Conservation (phyloP, 2,113 vertebrate species). For the Clarias magur region DNA sequence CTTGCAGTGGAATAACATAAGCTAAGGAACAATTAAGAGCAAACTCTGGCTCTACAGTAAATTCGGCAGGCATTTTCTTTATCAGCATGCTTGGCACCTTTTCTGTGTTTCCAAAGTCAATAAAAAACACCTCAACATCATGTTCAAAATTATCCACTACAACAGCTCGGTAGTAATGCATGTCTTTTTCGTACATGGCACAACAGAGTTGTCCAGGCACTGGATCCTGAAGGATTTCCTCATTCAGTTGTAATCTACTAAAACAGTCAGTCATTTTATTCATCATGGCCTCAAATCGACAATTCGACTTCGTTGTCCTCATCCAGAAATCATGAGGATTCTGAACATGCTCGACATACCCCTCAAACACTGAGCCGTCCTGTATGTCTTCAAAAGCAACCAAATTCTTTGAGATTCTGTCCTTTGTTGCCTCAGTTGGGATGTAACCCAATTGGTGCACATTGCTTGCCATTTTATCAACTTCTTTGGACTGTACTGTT, state of each 20-base stretch:
- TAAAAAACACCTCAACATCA: constrained; percentile 78
- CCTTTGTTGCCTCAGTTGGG: constrained; percentile 47
- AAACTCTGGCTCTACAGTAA: constrained; percentile 76
- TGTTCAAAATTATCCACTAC: constrained; percentile 70
- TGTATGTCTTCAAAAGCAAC: constrained; percentile 69
- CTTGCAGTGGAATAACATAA: constrained; percentile 72
- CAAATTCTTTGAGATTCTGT: constrained; percentile 40
- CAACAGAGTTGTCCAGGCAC: constrained; percentile 81
- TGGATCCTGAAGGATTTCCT: constrained; percentile 78
- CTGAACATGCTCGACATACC: constrained; percentile 75
- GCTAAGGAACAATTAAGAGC: constrained; percentile 82
- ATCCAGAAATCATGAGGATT: constrained; percentile 88
- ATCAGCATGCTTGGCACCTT: constrained; percentile 77
- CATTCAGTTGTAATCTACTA: constrained; percentile 66
- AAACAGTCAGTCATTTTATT: constrained; percentile 72
- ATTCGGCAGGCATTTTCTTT: constrained; percentile 79
- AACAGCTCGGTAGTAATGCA: constrained; percentile 81
- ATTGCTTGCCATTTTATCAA: neutral
- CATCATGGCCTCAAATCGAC: constrained; percentile 82
- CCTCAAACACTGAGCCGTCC: constrained; percentile 67
- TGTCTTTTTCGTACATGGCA: constrained; percentile 81
- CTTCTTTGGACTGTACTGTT: neutral
- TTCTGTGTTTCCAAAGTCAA: constrained; percentile 90
- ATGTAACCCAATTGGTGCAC: neutral
- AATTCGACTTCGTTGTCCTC: constrained; percentile 70